Evolutionary conservation across 1,140 invertebrate species (phyloP), one percentile per base, ranked within the genome.

Genomic region (Drosophila tsacasi): DNA sequence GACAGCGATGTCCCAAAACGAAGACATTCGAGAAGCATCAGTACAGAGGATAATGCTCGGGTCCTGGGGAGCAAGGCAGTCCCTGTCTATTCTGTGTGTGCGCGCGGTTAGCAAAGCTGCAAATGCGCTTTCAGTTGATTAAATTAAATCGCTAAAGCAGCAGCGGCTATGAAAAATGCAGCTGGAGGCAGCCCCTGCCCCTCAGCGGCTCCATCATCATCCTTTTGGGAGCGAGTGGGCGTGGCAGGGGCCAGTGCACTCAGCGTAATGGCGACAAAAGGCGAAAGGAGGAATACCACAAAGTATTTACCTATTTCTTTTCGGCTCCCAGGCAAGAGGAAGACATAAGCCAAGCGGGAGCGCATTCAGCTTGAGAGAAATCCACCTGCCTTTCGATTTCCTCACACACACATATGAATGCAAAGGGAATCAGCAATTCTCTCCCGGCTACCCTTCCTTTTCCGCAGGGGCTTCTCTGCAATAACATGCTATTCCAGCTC

Each of bases 71-170:
- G 3, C 25, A 39, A 25, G 49, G 13, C 49, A 12, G 12, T 46
- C 15, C 30, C 47, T 52, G 25, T 81, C n/a, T 75, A 37, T 44
- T 63, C 58, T 68, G 27, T 44, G 35, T 67, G 55, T 80, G 46
- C 64, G 58, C 77, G 81, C 46, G 85, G 78, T 75, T 79, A 73
- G 66, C 52, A 87, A 77, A 86, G 75, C 86, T 87, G 83, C 69
- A 91, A 92, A 92, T 92, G 91, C 85, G 91, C 91, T 92, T 92
- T 92, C 90, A 91, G 90, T 92, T 92, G 91, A 92, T 92, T 92
- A 92, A 92, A 92, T 92, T 92, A 92, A 91, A 87, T 89, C 78
- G 85, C 84, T 84, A 81, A 90, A 79, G 82, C 83, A 81, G 83
- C 61, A 74, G 72, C 76, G 74, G 67, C 80, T 83, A 89, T 84